Evolutionary conservation across 2,797 vertebrate species (phyloP), one percentile per base, ranked within the genome.

Genomic region (Platyrinchus mystaceus): DNA sequence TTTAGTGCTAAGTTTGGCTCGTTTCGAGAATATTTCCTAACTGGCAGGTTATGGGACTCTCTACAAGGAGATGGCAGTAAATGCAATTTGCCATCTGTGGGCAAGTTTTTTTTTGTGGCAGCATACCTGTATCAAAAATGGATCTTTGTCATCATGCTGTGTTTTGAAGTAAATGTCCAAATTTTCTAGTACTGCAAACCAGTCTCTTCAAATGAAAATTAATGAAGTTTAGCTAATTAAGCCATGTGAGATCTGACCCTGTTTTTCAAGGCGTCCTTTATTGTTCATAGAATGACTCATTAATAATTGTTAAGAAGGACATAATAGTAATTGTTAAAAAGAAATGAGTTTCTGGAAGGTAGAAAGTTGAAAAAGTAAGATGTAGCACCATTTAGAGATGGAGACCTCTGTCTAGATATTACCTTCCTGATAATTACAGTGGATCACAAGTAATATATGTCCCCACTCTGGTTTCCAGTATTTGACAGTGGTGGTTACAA

Each of bases 121-220:
- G 37, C 13, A 26, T 70, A 92, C 81, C 81, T 91, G n/a, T 76
- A 47, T 58, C 27, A 36, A 64, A 87, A 83, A 43, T 41, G 17
- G 26, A 30, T 92, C 37, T 86, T 90, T 58, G 53, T 88, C 6
- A 11, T 85, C 39, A 41, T 50, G 69, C 84, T 90, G 58, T 43
- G 36, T 85, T 94, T 85, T 64, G 37, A 80, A 92, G 24, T 36
- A 52, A 23, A 70, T 46, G 36, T 68, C 66, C 73, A 81, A 32
- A 90, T 81, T 91, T 92, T 78, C 36, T 75, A 50, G 16, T 47
- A 71, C 37, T 59, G 79, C 11, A 74, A 62, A 85, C 64, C 66
- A 91, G 27, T n/a, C 30, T 88, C 27, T 91, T 86, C 44, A 94
- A 87, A 87, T 90, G 53, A 88, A 87, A 95, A 80, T 73, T 89